Conservation (phyloP, 2,797 vertebrate genomes). For the Rhodeus uyekii region DNA sequence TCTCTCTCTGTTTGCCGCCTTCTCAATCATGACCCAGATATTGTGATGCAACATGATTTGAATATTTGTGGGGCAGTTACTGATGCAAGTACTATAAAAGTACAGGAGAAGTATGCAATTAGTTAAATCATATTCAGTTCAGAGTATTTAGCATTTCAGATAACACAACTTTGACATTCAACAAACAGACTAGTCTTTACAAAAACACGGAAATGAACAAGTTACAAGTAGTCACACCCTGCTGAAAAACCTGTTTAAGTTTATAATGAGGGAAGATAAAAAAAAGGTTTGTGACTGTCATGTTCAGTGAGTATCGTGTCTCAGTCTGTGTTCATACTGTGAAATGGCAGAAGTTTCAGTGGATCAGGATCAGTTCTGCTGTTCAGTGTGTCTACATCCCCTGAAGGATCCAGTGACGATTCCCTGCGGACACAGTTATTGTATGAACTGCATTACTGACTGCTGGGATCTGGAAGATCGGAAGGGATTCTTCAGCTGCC, state of each 20-base stretch:
- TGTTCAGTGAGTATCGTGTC: neutral
- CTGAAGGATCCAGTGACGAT: conserved; percentile 1
- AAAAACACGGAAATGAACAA: neutral
- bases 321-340: neutral
- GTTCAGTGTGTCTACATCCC: neutral
- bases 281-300: neutral
- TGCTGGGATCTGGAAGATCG: neutral
- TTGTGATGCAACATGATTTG: too few relatives aligned
- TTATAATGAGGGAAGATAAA: neutral
- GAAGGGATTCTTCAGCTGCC: neutral
- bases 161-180: too few relatives aligned
- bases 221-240: neutral
- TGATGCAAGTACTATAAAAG: too few relatives aligned
- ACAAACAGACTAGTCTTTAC: too few relatives aligned
- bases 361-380: neutral
- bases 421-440: conserved; percentile 2
- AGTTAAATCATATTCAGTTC: too few relatives aligned
- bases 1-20: too few relatives aligned
- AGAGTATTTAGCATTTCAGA: too few relatives aligned
- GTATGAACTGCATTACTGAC: neutral
- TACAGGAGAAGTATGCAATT: too few relatives aligned
- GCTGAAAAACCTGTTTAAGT: neutral
- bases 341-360: neutral
- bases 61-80: too few relatives aligned
- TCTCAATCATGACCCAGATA: too few relatives aligned